Evolutionary conservation across 2,113 vertebrate genomes (phyloP).

Genomic region (Phalacrocorax aristotelis): DNA sequence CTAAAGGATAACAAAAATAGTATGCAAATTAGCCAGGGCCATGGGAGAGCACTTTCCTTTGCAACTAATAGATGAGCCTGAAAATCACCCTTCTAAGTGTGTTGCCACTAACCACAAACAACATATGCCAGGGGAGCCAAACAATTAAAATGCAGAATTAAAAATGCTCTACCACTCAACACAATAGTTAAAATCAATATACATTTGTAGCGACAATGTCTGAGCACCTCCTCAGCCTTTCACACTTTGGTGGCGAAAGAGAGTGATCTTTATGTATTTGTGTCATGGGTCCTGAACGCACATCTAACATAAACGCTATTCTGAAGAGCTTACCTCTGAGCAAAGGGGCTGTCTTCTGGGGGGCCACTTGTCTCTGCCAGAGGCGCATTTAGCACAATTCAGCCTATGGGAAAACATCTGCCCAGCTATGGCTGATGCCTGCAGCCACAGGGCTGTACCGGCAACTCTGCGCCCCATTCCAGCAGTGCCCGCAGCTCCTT

Average conservation of each 20-base stretch:
- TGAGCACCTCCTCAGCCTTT: neutral
- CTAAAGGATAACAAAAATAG: slow-evolving; percentile 71
- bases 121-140: neutral
- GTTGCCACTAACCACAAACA: neutral
- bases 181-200: neutral
- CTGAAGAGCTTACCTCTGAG: neutral
- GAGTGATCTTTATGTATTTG: neutral
- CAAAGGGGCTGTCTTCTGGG: neutral
- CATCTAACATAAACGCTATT: neutral
- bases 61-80: neutral
- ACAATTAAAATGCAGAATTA: neutral
- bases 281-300: neutral
- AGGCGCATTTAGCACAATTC: neutral
- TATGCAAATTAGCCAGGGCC: slow-evolving; percentile 26
- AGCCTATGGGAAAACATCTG: neutral
- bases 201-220: neutral
- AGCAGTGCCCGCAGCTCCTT: neutral
- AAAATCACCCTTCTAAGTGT: neutral
- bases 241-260: neutral
- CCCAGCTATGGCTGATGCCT: neutral
- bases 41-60: neutral
- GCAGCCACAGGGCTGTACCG: neutral
- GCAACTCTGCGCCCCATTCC: neutral
- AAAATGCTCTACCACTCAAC: neutral
- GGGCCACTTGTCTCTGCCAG: neutral